Evolutionary conservation across 2,113 vertebrate genomes (phyloP).

Genomic region (Polypterus senegalus): DNA sequence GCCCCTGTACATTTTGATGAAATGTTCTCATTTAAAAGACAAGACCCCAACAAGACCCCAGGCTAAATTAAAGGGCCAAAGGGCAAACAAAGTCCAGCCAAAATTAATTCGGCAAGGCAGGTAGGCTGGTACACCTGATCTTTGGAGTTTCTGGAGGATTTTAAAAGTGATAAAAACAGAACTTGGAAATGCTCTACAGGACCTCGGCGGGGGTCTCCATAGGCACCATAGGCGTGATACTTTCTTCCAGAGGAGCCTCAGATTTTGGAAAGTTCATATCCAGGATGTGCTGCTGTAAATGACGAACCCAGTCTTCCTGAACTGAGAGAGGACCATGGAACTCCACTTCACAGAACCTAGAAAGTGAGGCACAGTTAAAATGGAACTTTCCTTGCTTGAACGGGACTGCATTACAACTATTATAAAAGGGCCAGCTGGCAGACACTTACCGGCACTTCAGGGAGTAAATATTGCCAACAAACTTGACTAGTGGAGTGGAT

Average conservation of each 20-base stretch:
- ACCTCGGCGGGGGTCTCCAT: constrained; percentile 1
- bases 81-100: too few species aligned
- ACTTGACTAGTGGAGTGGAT: constrained; percentile 78
- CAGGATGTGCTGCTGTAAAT: constrained; percentile 89
- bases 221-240: constrained; percentile 26
- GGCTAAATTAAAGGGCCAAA: too few species aligned
- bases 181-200: too few species aligned
- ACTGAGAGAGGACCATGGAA: constrained; percentile 88
- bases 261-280: constrained; percentile 84
- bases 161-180: too few species aligned
- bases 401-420: neutral
- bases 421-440: neutral
- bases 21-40: too few species aligned
- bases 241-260: constrained; percentile 40
- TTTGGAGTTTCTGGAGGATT: too few species aligned
- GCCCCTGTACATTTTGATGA: too few species aligned
- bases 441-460: constrained; percentile 85
- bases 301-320: constrained; percentile 90
- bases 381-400: too few species aligned
- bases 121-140: too few species aligned
- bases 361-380: too few species aligned
- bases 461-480: constrained; percentile 87
- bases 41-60: too few species aligned
- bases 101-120: too few species aligned
- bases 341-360: constrained; percentile 88